Conservation (phyloP, 2,113 vertebrate species). For the Pygoscelis adeliae region DNA sequence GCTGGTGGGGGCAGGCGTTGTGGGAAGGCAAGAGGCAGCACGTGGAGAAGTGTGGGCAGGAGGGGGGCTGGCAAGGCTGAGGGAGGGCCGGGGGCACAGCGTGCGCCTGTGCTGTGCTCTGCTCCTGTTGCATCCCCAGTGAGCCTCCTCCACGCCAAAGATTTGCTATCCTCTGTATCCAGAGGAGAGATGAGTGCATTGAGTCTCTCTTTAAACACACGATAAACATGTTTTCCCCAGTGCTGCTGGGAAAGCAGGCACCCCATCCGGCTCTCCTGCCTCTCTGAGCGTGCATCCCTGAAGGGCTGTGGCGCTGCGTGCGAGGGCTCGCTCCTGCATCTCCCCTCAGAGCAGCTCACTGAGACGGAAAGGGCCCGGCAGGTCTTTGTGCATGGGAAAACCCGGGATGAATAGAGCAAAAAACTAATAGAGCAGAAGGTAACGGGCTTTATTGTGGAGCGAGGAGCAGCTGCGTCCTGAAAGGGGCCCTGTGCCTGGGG, state of each 20-base stretch:
- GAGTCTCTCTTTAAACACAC: rapidly evolving
- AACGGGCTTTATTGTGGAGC: neutral
- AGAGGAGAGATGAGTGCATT: rapidly evolving
- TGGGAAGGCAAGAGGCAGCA: neutral
- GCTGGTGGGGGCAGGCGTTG: neutral
- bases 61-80: neutral
- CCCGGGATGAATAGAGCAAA: neutral
- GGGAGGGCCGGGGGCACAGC: rapidly evolving
- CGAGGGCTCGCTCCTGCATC: neutral
- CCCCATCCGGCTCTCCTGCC: neutral
- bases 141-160: rapidly evolving
- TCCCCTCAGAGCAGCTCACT: neutral
- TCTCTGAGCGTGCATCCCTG: rapidly evolving
- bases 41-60: neutral
- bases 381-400: neutral
- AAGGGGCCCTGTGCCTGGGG: neutral
- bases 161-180: rapidly evolving
- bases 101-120: rapidly evolving
- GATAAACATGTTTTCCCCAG: rapidly evolving
- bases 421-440: neutral
- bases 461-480: neutral
- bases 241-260: rapidly evolving
- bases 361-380: neutral
- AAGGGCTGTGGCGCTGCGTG: neutral
- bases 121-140: rapidly evolving